Evolutionary conservation across 2,797 vertebrate species (phyloP).

Genomic region (Adrianichthys oophorus): DNA sequence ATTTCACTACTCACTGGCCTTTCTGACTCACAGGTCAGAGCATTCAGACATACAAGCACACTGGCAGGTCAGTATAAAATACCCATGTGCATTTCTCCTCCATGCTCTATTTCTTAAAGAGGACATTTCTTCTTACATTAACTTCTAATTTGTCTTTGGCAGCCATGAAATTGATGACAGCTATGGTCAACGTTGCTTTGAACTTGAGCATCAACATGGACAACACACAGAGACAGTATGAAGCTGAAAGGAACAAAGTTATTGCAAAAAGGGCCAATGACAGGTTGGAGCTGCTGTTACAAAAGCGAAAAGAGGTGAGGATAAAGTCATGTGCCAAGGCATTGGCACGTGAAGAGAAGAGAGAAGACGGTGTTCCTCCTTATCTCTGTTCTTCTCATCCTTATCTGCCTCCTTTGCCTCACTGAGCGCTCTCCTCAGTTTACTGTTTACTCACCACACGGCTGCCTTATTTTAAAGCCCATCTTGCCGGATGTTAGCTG

Average conservation of each 20-base stretch:
- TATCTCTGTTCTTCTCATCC: background rate
- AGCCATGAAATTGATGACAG: constrained; percentile 95
- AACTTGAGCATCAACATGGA: constrained; percentile 99
- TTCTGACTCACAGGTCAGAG: constrained; percentile 96
- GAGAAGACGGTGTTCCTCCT: background rate
- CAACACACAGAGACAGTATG: constrained; percentile 96
- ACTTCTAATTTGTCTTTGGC: background rate
- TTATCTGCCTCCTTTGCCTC: no score
- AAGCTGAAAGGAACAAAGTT: constrained; percentile 94
- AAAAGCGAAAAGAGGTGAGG: constrained; percentile 95
- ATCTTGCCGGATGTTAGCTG: no score
- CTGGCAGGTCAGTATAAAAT: constrained; percentile 55
- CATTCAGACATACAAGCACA: constrained; percentile 86
- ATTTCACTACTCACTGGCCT: constrained; percentile 96
- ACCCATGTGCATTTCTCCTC: background rate
- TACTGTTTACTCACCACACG: no score
- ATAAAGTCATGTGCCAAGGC: background rate
- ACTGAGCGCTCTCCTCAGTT: no score
- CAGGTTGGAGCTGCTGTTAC: constrained; percentile 89
- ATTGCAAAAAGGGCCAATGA: constrained; percentile 94
- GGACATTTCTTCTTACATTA: background rate
- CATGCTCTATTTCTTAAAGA: background rate
- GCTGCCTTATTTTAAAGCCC: no score
- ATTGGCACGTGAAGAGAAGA: no score
- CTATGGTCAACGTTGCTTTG: constrained; percentile 94